Evolutionary conservation across 2,113 vertebrate species (phyloP), one percentile per base, ranked within the genome.

Genomic region (Antigone vipio): DNA sequence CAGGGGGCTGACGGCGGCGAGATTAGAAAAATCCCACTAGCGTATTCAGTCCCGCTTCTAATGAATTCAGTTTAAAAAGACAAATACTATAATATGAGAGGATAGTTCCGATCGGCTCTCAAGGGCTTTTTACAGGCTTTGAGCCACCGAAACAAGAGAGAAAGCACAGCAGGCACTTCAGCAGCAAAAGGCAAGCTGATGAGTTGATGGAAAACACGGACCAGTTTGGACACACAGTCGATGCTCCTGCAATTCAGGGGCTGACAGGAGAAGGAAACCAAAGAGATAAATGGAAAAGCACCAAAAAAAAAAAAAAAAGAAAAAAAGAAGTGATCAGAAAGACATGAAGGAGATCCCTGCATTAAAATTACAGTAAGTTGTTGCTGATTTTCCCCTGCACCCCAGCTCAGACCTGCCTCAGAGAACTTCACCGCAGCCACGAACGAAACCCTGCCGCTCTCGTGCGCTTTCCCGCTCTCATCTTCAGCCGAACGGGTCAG

Each of bases 101-200:
- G 79, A 74, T 92, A 90, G 92, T 94, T 94, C 95, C 74, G 63
- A 32, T 55, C 7, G 20, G 82, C 71, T 92, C 88, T 95, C 88
- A 17, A 89, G 92, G 74, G 88, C 88, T 92, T 94, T 88, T 93
- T 80, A 38, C 3, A 15, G 85, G 81, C 93, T 94, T 66, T 76
- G 93, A 95, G 93, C 85, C 92, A 92, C n/a, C 15, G 64, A 88
- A 91, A 88, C 63, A 79, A 81, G 89, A 84, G 76, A 35, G 40
- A 80, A 89, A 86, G 92, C 93, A 50, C 94, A 94, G 93, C 94
- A 88, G 85, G 95, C 68, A 32, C 83, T 86, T 52, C 67, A 69
- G 83, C 85, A 88, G 81, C 71, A 76, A 88, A 81, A 89, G 64
- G 69, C 86, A 88, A 62, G 63, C 74, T 86, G 88, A 91, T 18